phyloP scores from a whole-genome alignment of 2,888 invertebrate genomes.

The Frankliniella fusca region DNA sequence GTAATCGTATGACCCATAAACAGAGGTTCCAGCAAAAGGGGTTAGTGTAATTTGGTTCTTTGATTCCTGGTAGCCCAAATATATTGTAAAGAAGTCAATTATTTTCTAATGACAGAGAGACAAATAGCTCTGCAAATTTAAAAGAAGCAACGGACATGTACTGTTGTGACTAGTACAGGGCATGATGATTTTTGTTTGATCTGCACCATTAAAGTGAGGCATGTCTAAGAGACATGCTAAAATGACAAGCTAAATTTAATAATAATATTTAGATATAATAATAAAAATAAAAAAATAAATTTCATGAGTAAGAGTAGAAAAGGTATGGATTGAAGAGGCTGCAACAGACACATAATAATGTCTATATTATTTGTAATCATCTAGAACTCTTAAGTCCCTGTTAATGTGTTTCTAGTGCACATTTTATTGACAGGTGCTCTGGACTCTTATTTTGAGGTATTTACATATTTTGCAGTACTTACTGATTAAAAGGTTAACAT shows the following conservation, averaged over 20 bases:
- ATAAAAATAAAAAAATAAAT: constrained; percentile 13
- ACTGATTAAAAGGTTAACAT: constrained; percentile 31
- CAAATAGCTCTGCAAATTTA: neutral
- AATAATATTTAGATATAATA: constrained; percentile 1
- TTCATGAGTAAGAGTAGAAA: constrained; percentile 23
- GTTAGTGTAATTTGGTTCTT: neutral
- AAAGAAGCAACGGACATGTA: constrained; percentile 12
- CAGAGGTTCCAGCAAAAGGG: neutral
- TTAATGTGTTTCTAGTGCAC: neutral
- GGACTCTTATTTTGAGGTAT: neutral
- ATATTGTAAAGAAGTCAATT: neutral
- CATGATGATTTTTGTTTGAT: neutral
- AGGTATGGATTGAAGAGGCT: constrained; percentile 4
- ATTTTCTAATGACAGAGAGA: neutral
- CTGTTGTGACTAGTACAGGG: neutral
- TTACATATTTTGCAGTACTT: constrained; percentile 28
- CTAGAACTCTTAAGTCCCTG: neutral
- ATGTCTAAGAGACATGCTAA: too few species aligned
- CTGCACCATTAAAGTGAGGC: too few species aligned
- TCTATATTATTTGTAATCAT: neutral
- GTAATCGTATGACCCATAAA: neutral
- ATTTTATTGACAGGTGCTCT: constrained; percentile 27
- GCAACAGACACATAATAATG: neutral
- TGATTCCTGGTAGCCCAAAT: neutral
- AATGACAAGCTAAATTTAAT: constrained; percentile 2